phyloP scores from a whole-genome alignment of 2,888 invertebrate genomes.

The Drosophila eohydei region DNA sequence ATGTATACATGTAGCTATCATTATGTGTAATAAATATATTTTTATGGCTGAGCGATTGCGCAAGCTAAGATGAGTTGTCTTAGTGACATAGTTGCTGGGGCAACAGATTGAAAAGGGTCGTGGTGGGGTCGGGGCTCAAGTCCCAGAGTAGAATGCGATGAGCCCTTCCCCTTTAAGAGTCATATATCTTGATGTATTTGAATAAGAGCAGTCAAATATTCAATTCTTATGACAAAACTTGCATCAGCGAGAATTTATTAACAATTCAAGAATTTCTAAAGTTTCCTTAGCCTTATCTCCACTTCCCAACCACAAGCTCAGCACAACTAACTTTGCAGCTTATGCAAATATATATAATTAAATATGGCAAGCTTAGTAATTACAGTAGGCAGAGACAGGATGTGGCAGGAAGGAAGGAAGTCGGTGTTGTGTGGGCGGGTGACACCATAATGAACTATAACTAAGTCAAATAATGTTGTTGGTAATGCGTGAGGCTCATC shows the following conservation, averaged over 20 bases:
- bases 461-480: conserved; percentile 53
- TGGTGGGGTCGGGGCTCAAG: neutral
- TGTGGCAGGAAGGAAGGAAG: neutral
- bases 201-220: neutral
- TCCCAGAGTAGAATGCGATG: neutral
- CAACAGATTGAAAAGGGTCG: neutral
- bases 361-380: neutral
- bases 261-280: neutral
- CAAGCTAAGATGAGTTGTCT: conserved; percentile 5
- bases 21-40: conserved; percentile 6
- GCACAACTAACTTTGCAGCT: neutral
- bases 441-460: conserved; percentile 36
- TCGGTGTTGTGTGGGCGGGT: neutral
- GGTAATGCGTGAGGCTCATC: conserved; percentile 65
- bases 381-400: neutral
- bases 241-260: neutral
- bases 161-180: neutral
- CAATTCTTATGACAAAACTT: too few species aligned
- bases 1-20: neutral
- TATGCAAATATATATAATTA: conserved; percentile 2
- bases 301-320: neutral
- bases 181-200: neutral
- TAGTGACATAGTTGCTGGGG: conserved; percentile 3
- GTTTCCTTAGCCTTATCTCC: neutral
- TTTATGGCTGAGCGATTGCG: conserved; percentile 4